phyloP scores from a whole-genome alignment of 2,888 invertebrate genomes.

The Pseudanteris insignis region DNA sequence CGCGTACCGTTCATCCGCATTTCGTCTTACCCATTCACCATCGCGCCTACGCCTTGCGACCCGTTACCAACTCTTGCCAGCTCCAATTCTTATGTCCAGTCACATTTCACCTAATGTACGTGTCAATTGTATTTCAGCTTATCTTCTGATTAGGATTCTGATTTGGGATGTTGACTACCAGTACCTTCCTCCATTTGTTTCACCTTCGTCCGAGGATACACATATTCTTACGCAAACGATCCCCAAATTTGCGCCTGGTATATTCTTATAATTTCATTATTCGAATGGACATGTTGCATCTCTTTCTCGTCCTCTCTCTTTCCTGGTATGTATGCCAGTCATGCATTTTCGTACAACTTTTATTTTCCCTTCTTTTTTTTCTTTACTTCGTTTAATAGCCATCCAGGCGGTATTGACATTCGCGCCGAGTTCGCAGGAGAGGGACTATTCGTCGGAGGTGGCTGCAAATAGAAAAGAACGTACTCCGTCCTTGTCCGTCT shows the following conservation, averaged over 20 bases:
- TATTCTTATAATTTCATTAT: too few relatives aligned
- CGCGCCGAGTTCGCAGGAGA: slow-evolving; percentile 28
- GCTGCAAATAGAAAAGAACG: slow-evolving; percentile 23
- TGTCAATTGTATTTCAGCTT: slow-evolving; percentile 17
- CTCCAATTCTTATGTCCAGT: too few relatives aligned
- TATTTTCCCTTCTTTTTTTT: neutral
- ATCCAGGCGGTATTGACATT: slow-evolving; percentile 39
- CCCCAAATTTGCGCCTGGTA: slow-evolving; percentile 3
- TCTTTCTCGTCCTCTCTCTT: too few relatives aligned
- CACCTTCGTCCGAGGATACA: too few relatives aligned
- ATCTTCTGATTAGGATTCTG: slow-evolving; percentile 33
- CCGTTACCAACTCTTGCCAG: too few relatives aligned
- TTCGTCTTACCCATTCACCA: slow-evolving; percentile 6
- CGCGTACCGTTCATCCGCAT: too few relatives aligned
- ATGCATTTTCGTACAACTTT: slow-evolving; percentile 29
- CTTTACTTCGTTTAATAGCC: slow-evolving; percentile 26
- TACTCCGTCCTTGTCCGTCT: slow-evolving; percentile 30
- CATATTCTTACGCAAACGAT: too few relatives aligned
- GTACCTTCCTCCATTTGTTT: too few relatives aligned
- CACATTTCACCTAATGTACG: slow-evolving; percentile 35
- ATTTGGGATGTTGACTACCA: too few relatives aligned
- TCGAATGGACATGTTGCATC: too few relatives aligned
- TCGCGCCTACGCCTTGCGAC: too few relatives aligned
- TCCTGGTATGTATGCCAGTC: slow-evolving; percentile 15
- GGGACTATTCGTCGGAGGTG: slow-evolving; percentile 37